Conservation (phyloP, 1,140 invertebrate genomes). For the Schlechtendalia chinensis region DNA sequence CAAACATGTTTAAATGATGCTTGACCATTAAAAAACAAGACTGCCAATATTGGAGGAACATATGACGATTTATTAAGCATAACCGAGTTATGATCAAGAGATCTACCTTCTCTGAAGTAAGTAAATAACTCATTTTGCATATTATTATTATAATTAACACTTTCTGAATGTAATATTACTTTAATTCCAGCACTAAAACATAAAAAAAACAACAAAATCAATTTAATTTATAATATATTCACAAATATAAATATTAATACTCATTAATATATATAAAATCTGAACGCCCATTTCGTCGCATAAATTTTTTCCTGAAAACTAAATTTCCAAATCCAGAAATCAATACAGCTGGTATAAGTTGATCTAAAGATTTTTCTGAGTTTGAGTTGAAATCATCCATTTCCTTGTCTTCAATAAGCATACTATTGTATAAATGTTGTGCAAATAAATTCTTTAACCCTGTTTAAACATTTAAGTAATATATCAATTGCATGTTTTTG, state of each 20-base stretch:
- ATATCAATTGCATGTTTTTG: not conserved
- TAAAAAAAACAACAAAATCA: slow-evolving; percentile 57
- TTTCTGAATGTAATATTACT: slow-evolving; percentile 60
- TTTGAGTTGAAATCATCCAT: slow-evolving; percentile 14
- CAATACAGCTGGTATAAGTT: slow-evolving; percentile 59
- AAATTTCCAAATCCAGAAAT: slow-evolving; percentile 60
- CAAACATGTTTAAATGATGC: slow-evolving; percentile 48
- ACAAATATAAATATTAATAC: not conserved
- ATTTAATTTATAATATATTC: not conserved
- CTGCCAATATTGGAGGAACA: slow-evolving; percentile 59
- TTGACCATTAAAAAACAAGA: slow-evolving; percentile 57
- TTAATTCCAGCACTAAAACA: slow-evolving; percentile 58
- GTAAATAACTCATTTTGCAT: slow-evolving; percentile 56
- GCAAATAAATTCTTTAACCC: slow-evolving; percentile 56
- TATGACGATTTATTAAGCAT: slow-evolving; percentile 60
- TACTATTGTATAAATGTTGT: slow-evolving; percentile 57
- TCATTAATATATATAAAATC: slow-evolving; percentile 50
- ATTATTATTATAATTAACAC: slow-evolving; percentile 60
- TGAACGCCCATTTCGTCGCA: slow-evolving; percentile 59
- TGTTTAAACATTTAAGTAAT: slow-evolving; percentile 53
- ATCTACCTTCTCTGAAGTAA: slow-evolving; percentile 58
- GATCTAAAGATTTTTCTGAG: slow-evolving; percentile 55
- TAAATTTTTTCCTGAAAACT: slow-evolving; percentile 56
- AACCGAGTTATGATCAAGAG: slow-evolving; percentile 57
- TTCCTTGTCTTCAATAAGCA: slow-evolving; percentile 55